Conservation (phyloP, 2,888 invertebrate genomes). For the Tridacna crocea region DNA sequence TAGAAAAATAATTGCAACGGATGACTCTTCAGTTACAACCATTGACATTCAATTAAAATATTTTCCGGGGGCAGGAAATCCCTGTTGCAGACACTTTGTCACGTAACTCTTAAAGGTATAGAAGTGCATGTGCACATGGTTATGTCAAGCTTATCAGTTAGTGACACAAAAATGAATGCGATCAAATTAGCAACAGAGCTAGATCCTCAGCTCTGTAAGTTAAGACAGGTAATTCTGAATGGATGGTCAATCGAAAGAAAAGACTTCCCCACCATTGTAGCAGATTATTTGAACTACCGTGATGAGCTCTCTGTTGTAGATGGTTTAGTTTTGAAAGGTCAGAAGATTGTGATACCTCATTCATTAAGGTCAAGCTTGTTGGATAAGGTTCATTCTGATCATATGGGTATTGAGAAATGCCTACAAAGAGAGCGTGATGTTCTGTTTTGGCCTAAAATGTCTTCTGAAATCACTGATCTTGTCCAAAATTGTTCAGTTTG, state of each 20-base stretch:
- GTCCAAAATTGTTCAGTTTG: slow-evolving; percentile 49
- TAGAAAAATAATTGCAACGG: slow-evolving; percentile 43
- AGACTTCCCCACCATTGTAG: neutral
- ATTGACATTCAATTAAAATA: slow-evolving; percentile 38
- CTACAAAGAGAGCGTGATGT: slow-evolving; percentile 42
- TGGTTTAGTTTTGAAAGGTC: slow-evolving; percentile 38
- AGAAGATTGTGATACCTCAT: slow-evolving; percentile 50
- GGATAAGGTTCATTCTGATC: slow-evolving; percentile 53
- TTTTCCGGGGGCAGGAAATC: slow-evolving; percentile 43
- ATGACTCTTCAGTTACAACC: slow-evolving; percentile 48
- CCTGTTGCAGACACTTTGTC: slow-evolving; percentile 52
- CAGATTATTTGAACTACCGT: slow-evolving; percentile 30
- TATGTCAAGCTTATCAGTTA: slow-evolving; percentile 15
- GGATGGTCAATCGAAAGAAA: slow-evolving; percentile 17
- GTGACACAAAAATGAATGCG: slow-evolving; percentile 25
- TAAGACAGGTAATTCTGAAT: neutral
- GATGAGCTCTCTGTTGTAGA: slow-evolving; percentile 44
- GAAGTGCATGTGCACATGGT: slow-evolving; percentile 22
- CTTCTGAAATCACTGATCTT: slow-evolving; percentile 46
- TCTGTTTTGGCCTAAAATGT: slow-evolving; percentile 63
- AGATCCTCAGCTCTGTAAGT: too few species aligned
- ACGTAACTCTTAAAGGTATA: slow-evolving; percentile 22
- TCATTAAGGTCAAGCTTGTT: slow-evolving; percentile 47
- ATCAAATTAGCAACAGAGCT: slow-evolving; percentile 13
- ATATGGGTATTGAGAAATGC: slow-evolving; percentile 63